Percentiles rank a stretch among this genome's conserved stretches.
Conservation (phyloP, 2,113 vertebrate species). For the Thalassoma bifasciatum region DNA sequence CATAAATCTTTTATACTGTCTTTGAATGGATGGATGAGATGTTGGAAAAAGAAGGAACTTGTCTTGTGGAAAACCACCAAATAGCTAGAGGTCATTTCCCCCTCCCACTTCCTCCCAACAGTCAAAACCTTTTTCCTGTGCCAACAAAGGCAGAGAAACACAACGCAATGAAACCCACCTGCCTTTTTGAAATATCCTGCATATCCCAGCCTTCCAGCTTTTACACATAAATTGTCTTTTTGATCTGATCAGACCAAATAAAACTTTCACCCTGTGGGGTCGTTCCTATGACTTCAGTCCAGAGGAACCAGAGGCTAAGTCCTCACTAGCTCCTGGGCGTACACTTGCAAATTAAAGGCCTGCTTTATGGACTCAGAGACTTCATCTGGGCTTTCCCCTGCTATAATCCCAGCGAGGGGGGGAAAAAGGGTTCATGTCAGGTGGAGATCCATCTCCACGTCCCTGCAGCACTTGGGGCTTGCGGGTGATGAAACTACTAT, state of each 20-base stretch:
- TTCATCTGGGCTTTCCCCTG: constrained; percentile 67
- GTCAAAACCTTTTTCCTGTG: constrained; percentile 21
- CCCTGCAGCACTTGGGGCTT: constrained; percentile 47
- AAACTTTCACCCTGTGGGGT: constrained; percentile 47
- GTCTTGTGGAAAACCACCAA: constrained; percentile 31
- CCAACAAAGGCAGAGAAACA: constrained; percentile 40
- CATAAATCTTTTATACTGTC: constrained; percentile 1
- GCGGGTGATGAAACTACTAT: constrained; percentile 37
- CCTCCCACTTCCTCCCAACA: constrained; percentile 47
- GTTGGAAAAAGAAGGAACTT: constrained; percentile 29
- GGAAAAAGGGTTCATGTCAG: constrained; percentile 43
- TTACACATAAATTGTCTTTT: constrained; percentile 54
- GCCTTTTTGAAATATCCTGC: constrained; percentile 55
- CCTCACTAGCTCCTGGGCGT: constrained; percentile 57
- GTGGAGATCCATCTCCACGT: constrained; percentile 26
- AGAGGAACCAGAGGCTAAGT: constrained; percentile 38
- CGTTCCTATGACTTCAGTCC: constrained; percentile 42
- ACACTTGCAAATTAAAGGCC: constrained; percentile 70
- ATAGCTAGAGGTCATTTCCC: constrained; percentile 50
- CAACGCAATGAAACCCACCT: constrained; percentile 57
- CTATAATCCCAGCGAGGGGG: constrained; percentile 27
- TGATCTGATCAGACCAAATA: constrained; percentile 62
- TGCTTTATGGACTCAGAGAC: constrained; percentile 68
- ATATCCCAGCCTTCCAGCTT: constrained; percentile 16
- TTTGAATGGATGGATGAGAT: constrained; percentile 37